Evolutionary conservation across 1,140 invertebrate genomes (phyloP).

Genomic region (Drosophila pectinifera): DNA sequence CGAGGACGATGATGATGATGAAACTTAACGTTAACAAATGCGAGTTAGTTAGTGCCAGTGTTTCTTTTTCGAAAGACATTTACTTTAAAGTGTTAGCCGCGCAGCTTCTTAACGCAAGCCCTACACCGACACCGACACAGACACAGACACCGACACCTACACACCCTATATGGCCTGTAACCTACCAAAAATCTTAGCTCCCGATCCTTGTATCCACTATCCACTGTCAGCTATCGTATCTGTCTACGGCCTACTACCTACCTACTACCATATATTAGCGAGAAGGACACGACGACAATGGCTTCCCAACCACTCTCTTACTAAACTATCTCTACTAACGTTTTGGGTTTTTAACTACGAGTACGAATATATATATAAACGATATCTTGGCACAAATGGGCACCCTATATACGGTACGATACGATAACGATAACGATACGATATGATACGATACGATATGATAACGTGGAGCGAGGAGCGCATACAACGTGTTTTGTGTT

Average conservation of each 20-base stretch:
- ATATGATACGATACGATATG: conserved; percentile 34
- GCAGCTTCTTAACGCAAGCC: conserved; percentile 68
- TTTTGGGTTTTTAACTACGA: conserved; percentile 62
- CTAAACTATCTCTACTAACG: conserved; percentile 62
- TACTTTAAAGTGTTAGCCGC: conserved; percentile 80
- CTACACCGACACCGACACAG: conserved; percentile 5
- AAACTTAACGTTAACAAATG: conserved; percentile 61
- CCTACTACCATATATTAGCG: conserved; percentile 36
- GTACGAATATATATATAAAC: conserved; percentile 36
- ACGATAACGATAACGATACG: conserved; percentile 19
- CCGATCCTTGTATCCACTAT: conserved; percentile 10
- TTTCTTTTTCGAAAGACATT: conserved; percentile 80
- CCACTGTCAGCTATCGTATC: conserved; percentile 56
- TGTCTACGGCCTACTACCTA: conserved; percentile 54
- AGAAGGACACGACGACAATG: conserved; percentile 60
- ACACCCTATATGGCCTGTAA: conserved; percentile 41
- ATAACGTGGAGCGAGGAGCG: conserved; percentile 2
- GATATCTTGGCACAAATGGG: conserved; percentile 57
- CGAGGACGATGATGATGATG: conserved; percentile 29
- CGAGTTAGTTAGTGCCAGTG: conserved; percentile 78
- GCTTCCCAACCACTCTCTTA: conserved; percentile 65
- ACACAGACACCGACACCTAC: conserved; percentile 14
- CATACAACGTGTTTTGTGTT: conserved; percentile 35
- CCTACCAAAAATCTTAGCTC: conserved; percentile 57
- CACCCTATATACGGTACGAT: conserved; percentile 50